These are phyloP conservation scores for Acleris sparsana DNA, from an alignment of 2,888 invertebrate species.

Conservation along the genomic window DNA sequence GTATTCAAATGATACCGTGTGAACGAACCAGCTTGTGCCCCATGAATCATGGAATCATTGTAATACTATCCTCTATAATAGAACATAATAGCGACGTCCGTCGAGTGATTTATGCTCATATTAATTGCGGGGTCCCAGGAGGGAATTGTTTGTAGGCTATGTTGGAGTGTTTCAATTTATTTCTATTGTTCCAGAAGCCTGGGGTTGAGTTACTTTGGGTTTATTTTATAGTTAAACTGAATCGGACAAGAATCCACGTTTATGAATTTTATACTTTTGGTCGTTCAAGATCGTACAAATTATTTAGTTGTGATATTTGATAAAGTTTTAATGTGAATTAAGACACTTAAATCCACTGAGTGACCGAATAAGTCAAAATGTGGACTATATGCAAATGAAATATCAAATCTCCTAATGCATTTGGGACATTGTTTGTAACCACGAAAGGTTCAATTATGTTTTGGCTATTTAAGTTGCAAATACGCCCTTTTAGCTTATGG, in stretches of 20 bases:
- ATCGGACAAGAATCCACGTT: constrained; percentile 36
- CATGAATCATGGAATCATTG: constrained; percentile 19
- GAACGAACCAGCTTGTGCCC: constrained; percentile 23
- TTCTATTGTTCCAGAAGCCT: constrained; percentile 50
- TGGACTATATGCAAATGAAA: neutral
- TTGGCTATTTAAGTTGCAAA: no score
- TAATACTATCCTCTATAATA: constrained; percentile 38
- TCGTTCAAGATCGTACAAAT: no score
- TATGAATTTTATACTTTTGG: no score
- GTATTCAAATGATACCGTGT: constrained; percentile 11
- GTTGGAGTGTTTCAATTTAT: constrained; percentile 55
- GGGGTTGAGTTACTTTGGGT: constrained; percentile 47
- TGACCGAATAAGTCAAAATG: neutral
- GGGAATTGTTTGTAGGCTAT: constrained; percentile 52
- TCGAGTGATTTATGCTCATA: constrained; percentile 64
- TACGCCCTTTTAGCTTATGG: no score
- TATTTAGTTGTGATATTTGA: no score
- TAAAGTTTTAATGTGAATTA: no score
- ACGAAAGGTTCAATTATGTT: no score
- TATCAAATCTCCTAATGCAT: neutral
- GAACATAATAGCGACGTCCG: constrained; percentile 43
- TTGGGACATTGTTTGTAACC: no score
- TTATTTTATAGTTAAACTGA: constrained; percentile 43
- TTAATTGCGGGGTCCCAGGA: constrained; percentile 60
- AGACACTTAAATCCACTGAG: no score